Evolutionary conservation across 2,888 invertebrate species (phyloP).

Genomic region (Hartigia nigra): DNA sequence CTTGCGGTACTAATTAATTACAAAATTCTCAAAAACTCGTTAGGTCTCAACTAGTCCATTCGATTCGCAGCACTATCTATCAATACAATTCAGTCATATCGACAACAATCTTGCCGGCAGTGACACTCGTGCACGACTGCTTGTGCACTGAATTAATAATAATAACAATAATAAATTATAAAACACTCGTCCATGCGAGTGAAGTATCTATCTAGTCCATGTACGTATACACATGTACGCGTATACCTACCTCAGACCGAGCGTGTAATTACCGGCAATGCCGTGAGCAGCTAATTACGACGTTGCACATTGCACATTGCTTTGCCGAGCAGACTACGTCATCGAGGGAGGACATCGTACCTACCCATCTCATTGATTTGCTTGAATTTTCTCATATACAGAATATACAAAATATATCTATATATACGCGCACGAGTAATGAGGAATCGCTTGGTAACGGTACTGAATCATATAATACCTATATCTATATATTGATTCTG

Average conservation of each 20-base stretch:
- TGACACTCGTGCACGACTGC: slow-evolving; percentile 1
- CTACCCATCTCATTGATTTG: slow-evolving; percentile 4
- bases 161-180: slow-evolving; percentile 31
- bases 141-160: neutral
- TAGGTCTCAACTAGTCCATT: neutral
- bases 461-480: neutral
- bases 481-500: neutral
- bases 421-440: neutral
- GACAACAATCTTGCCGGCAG: neutral
- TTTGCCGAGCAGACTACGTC: neutral
- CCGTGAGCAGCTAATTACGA: slow-evolving; percentile 29
- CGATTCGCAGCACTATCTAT: neutral
- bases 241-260: neutral
- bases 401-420: neutral
- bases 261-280: slow-evolving; percentile 29
- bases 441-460: neutral
- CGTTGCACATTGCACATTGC: slow-evolving; percentile 5
- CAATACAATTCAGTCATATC: neutral
- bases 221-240: neutral
- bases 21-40: neutral
- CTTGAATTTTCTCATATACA: neutral
- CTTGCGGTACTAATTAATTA: neutral
- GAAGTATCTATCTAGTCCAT: neutral
- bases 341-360: neutral
- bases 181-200: slow-evolving; percentile 5